Evolutionary conservation across 2,113 vertebrate genomes (phyloP), one percentile per base, ranked within the genome.

Genomic region (Petrocephalus microphthalmus): DNA sequence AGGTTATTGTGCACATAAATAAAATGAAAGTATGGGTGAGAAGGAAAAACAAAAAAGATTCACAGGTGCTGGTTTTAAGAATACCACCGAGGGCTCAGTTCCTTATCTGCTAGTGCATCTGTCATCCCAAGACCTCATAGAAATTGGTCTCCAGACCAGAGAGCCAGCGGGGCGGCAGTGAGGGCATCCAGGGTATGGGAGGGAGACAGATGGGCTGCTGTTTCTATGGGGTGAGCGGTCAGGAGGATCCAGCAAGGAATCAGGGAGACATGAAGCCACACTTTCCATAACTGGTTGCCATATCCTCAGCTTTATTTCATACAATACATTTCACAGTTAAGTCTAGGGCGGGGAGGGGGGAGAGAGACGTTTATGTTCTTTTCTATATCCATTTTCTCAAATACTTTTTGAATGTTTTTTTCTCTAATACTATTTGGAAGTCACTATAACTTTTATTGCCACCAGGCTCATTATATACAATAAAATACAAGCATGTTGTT

Each of bases 311-410:
- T 85, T 89, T 86, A 89, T 89, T 89, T 89, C 88, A 67, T 74
- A 89, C 88, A 74, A 86, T 86, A 89, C 84, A 51, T 74, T 86
- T 74, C 84, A 89, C 88, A 89, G 64, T 85, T 45, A 78, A 71
- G 19, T 89, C 57, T 89, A 67, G 25, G 25, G 25, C 37, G 51
- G 84, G 60, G 22, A 54, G 52, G 45, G 88, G 71, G 64, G 64
- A 86, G 64, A 78, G 78, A 56, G 49, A 67, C 52, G 33, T 47
- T 20, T 56, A 8, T 90, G 78, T 74, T 85, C 71, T 71, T 71
- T 84, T 88, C 67, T 47, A 88, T 42, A 22, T 67, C 74, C 53
- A 51, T 88, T 83, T 88, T 85, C 56, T 88, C 57, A 88, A 88
- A 47, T 67, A 60, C 29, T 88, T 84, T 74, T 53, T 49, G 78